phyloP scores from a whole-genome alignment of 2,888 invertebrate genomes.

The Abrostola tripartita region DNA sequence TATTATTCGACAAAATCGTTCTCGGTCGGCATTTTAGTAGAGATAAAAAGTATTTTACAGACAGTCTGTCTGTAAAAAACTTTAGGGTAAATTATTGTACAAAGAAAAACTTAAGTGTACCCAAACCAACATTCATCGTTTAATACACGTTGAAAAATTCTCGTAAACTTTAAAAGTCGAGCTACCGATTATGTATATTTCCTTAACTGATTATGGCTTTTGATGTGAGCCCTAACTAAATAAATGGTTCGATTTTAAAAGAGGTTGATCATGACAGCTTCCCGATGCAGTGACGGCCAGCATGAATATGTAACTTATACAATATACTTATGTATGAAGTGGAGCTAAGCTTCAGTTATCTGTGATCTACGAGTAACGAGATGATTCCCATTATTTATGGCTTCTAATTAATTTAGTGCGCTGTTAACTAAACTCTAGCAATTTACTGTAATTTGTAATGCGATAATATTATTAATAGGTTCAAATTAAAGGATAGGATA shows the following conservation, averaged over 20 bases:
- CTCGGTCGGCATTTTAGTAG: constrained; percentile 29
- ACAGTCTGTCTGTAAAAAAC: no score
- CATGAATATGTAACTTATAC: constrained; percentile 36
- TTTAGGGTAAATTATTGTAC: no score
- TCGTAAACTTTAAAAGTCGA: neutral
- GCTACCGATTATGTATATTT: constrained; percentile 1
- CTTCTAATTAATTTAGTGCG: constrained; percentile 58
- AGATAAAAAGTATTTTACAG: constrained; percentile 39
- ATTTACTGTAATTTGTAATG: constrained; percentile 57
- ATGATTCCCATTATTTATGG: constrained; percentile 58
- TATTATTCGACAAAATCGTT: constrained; percentile 44
- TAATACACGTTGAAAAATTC: constrained; percentile 5
- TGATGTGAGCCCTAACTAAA: neutral
- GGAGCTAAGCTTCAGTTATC: constrained; percentile 54
- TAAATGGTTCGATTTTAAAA: constrained; percentile 5
- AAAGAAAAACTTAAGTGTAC: no score
- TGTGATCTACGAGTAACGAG: constrained; percentile 54
- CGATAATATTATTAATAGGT: constrained; percentile 47
- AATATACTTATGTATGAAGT: constrained; percentile 52
- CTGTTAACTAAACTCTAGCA: constrained; percentile 54
- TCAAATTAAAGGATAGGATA: constrained; percentile 7
- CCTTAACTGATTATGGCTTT: neutral
- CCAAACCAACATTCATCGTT: constrained; percentile 33
- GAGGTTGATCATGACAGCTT: neutral
- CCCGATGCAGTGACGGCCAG: neutral